Conservation (phyloP, 1,140 invertebrate species). For the Lucilia sericata region DNA sequence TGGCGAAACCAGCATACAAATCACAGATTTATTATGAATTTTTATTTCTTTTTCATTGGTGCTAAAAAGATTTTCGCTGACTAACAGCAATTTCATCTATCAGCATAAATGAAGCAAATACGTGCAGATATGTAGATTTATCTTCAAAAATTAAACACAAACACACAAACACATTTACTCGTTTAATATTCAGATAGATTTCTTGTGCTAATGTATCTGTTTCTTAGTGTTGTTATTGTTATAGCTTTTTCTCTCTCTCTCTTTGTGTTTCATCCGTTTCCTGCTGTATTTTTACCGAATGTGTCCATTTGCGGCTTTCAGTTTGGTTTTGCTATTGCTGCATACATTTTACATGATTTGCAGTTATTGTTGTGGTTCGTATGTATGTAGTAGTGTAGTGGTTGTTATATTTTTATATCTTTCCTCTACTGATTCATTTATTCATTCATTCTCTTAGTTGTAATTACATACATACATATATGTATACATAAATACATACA, state of each 20-base stretch:
- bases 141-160: neutral
- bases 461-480: neutral
- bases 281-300: neutral
- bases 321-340: neutral
- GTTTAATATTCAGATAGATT: neutral
- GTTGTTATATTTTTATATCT: no score
- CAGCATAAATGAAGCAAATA: conserved; percentile 36
- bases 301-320: neutral
- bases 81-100: conserved; percentile 32
- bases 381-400: no score
- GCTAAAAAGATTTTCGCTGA: conserved; percentile 39
- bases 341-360: conserved; percentile 17
- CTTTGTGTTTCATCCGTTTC: neutral
- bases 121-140: conserved; percentile 34
- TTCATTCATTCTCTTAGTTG: neutral
- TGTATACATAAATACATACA: neutral
- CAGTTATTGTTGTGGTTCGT: neutral
- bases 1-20: neutral
- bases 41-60: conserved; percentile 39
- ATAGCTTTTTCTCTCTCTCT: neutral
- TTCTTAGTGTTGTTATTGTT: no score
- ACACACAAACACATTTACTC: neutral
- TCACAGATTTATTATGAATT: conserved; percentile 42
- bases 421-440: neutral
- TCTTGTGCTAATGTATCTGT: no score